A percentile compares a stretch with the other conserved stretches of the same genome.
Conservation (phyloP, 2,797 vertebrate species). For the Gephyroberyx darwinii region DNA sequence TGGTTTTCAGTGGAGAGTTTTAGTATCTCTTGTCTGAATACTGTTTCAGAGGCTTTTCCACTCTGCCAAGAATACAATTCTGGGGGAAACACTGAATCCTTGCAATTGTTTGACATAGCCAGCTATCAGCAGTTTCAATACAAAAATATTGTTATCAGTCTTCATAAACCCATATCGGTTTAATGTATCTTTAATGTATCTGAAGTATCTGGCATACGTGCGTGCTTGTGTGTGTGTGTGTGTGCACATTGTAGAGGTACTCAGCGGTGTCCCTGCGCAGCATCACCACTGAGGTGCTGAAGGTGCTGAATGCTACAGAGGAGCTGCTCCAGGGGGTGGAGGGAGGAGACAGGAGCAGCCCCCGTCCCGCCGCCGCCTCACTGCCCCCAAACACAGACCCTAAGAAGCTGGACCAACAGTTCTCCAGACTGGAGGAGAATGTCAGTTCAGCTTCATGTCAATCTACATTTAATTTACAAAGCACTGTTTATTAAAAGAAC, state of each 20-base stretch:
- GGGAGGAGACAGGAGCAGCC: conserved; percentile 56
- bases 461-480: not conserved
- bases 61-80: too few relatives aligned
- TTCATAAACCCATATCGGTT: too few relatives aligned
- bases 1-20: too few relatives aligned
- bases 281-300: conserved; percentile 96
- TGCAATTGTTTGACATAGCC: too few relatives aligned
- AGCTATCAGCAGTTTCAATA: too few relatives aligned
- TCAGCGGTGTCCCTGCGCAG: conserved; percentile 94
- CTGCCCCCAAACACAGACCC: conserved; percentile 82
- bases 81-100: too few relatives aligned
- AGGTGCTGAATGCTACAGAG: conserved; percentile 95
- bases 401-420: conserved; percentile 88
- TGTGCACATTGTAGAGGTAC: conserved; percentile 86
- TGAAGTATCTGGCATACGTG: too few relatives aligned
- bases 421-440: conserved; percentile 93
- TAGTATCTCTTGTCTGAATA: too few relatives aligned
- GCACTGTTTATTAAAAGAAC: not conserved
- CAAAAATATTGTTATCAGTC: too few relatives aligned
- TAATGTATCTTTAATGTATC: not conserved
- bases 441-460: conserved; percentile 69
- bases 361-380: conserved; percentile 46
- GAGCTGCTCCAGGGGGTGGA: conserved; percentile 88
- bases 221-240: conserved; percentile 68
- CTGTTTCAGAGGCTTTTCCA: too few relatives aligned